Base-by-base conservation (phyloP, 2,888 invertebrate genomes). In the Drosophila infuscata region DNA sequence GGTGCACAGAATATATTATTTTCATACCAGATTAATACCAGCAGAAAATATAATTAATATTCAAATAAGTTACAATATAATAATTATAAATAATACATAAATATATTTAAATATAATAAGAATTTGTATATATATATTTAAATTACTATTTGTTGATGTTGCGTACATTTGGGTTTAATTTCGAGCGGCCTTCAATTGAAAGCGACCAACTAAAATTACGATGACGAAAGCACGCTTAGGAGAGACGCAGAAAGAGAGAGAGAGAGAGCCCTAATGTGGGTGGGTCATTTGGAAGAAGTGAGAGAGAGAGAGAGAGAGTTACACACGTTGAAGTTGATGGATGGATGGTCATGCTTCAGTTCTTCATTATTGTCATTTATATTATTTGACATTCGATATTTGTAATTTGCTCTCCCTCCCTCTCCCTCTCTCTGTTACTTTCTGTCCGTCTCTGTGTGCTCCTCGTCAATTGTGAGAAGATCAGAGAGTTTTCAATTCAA, bases 281-380 rank as follows among this genome's bases (percentile, higher is more conserved):
- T 49, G 29, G 49, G 49, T 49, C 29, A 46, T 25, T 46, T 46
- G 8, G 46, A 15, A 25, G 15, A 46, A 43, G 20, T n/a, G n/a
- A 20, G 11, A n/a, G 4, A 4, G 25, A 29, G 33, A 32, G 43
- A 29, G 41, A 33, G 54, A 54, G 64, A 49, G 74, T 64, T 67
- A 64, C 68, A 60, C 67, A 11, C 20, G 20, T 73, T 63, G 46
- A 46, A 15, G 15, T 48, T 56, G 38, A 46, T 46, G 46, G 15
- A 46, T 54, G 67, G 48, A 54, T 64, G 68, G 70, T 82, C 82
- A 82, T 83, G 83, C 70, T 72, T 81, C 81, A 77, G 62, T 75
- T 75, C 69, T 54, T 25, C 8, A 46, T 83, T 74, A 69, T 77
- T 76, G 60, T 76, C 52, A 63, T 76, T 76, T 57, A 48, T 71